Base-by-base conservation (phyloP, 2,113 vertebrate genomes). In the Myrmecophaga tridactyla region DNA sequence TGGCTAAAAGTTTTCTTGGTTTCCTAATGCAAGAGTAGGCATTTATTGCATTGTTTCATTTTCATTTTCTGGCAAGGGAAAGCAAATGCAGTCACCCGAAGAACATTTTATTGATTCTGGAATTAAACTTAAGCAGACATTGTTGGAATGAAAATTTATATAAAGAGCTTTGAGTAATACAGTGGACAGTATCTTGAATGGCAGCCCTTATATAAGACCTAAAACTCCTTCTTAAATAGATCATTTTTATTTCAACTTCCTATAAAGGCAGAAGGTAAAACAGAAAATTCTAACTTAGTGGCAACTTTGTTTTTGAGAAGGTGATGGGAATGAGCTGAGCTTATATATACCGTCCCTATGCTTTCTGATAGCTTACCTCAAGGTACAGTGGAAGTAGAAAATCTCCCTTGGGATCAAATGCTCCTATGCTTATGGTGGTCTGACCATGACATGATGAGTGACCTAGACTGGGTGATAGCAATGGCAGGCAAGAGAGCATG, bases 91-190 rank as follows among this genome's bases (percentile, higher is more conserved):
- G 73, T 96, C 41, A 92, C 41, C 46, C 53, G 43, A 77, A 91
- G 48, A 90, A 48, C 90, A 51, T 7, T 94, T 91, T 75, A 65
- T 92, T 67, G 72, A 92, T 95, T 96, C 67, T 83, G 34, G 34
- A 96, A 85, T 96, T 80, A 96, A 93, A 85, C 25, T 53, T 86
- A 93, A 86, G 72, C 65, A 88, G 92, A 93, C 77, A 88, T 94
- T 94, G 90, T 56, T 78, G 86, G 90, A 95, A 84, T 82, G 21
- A 90, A 48, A 90, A 94, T 96, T 93, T 97, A 87, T 94, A 85
- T 85, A 93, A 82, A 93, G 77, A 94, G 92, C 48, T 88, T 90
- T 90, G 62, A 92, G 62, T 65, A 86, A 89, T 85, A 95, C 29
- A 89, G 73, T 95, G 88, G 84, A 94, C 72, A 70, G 58, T 58